Percentiles rank a stretch among this genome's conserved stretches.
phyloP scores from a whole-genome alignment of 2,113 vertebrate species.

The Toxotes jaculatrix region DNA sequence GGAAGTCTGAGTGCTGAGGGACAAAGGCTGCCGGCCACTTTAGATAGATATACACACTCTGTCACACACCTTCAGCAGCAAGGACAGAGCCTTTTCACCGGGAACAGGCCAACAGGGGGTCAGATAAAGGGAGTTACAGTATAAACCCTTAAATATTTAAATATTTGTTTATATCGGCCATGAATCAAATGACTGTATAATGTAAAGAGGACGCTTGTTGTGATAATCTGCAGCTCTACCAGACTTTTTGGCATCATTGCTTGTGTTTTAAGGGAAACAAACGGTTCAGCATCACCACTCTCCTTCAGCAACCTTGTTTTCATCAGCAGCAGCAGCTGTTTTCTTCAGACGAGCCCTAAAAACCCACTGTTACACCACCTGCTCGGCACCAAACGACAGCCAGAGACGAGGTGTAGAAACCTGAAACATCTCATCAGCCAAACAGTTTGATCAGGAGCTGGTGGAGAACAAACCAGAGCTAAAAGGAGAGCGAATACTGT shows the following conservation, averaged over 20 bases:
- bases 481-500: not conserved
- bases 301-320: constrained; percentile 4
- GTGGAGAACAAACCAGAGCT: not conserved
- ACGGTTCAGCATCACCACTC: constrained; percentile 22
- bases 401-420: not conserved
- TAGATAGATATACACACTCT: constrained; percentile 41
- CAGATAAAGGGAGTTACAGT: constrained; percentile 3
- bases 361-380: not conserved
- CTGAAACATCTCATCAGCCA: too few species aligned
- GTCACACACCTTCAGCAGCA: constrained; percentile 42
- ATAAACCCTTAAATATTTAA: not conserved
- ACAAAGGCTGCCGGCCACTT: constrained; percentile 68
- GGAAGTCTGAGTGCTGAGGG: constrained; percentile 70
- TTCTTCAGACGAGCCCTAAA: constrained; percentile 33
- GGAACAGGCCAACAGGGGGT: constrained; percentile 22
- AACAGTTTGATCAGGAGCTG: not conserved
- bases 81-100: not conserved
- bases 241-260: constrained; percentile 4
- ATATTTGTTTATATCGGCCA: not conserved
- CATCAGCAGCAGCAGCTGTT: constrained; percentile 16
- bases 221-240: not conserved
- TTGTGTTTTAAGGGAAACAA: not conserved
- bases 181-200: not conserved
- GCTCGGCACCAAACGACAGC: not conserved
- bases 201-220: not conserved